Base-by-base conservation (phyloP, 2,113 vertebrate genomes). In the Geococcyx californianus region DNA sequence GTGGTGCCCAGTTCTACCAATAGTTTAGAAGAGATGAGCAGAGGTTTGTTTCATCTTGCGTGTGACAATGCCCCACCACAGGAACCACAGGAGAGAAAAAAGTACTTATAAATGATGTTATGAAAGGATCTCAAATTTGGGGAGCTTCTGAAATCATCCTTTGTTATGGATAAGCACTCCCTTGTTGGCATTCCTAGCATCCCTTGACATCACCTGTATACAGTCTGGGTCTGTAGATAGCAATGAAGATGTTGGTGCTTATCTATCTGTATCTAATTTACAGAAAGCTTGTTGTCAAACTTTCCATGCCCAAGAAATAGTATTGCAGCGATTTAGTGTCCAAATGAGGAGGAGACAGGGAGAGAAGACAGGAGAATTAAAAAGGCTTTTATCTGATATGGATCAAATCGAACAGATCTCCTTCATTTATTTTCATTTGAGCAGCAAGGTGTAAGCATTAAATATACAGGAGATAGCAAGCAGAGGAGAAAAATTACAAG, bases 241-340 rank as follows among this genome's bases (percentile, higher is more conserved):
- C 95, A 96, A 97, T 97, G 67, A 97, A 98, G 96, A 97, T 88
- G 76, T 97, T 87, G 72, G 24, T 33, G 23, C 59, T 93, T 89
- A 89, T 94, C 72, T 94, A 44, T 87, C 76, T 88, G 44, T 93
- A 96, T 97, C 76, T 86, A 69, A 47, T 78, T 89, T 52, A 64
- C 52, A 72, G 84, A 91, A 88, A 94, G 68, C 56, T 74, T 92
- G 63, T 89, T 76, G 74, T 92, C 92, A 78, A 97, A 94, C 85
- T 97, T 96, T 80, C 44, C 18, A 13, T 87, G 72, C 38, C 68
- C 55, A 69, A 81, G 93, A 95, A 94, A 75, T 38, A 79, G 31
- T 38, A 60, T 84, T 86, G 6, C 52, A 76, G 75, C 26, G 45
- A 94, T 92, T 62, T 64, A 33, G 40, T 47, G 69, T 88, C 78